Conservation (phyloP, 2,888 invertebrate genomes). For the Limenitis camilla region DNA sequence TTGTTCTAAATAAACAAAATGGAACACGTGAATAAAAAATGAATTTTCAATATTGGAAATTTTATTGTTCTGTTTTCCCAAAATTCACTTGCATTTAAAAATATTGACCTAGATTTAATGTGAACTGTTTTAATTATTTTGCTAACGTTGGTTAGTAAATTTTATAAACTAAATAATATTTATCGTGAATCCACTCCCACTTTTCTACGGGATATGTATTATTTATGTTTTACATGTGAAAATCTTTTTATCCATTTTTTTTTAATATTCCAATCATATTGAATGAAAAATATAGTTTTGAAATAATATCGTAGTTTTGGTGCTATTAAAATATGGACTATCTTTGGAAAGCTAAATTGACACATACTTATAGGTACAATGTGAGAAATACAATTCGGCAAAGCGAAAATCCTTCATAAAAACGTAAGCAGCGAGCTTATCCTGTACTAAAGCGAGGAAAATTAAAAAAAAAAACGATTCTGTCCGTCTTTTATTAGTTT, state of each 20-base stretch:
- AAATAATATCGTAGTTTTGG: no score
- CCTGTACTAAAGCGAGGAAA: slow-evolving; percentile 5
- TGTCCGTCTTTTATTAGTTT: neutral
- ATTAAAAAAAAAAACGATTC: slow-evolving; percentile 2
- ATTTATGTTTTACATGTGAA: no score
- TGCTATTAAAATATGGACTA: no score
- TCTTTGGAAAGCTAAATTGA: neutral
- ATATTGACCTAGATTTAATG: neutral
- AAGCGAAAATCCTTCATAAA: slow-evolving; percentile 10
- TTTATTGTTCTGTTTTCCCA: neutral
- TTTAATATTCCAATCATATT: no score
- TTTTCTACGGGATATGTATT: no score
- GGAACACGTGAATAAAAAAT: slow-evolving; percentile 1
- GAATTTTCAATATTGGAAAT: slow-evolving; percentile 1
- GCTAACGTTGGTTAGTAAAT: neutral
- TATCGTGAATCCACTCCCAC: no score
- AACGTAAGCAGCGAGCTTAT: neutral
- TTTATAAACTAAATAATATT: slow-evolving; percentile 3
- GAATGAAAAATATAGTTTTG: no score
- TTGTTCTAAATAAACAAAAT: slow-evolving; percentile 7
- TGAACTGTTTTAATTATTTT: neutral
- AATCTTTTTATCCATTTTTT: no score
- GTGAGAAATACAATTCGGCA: slow-evolving; percentile 3
- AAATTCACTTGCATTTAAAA: neutral
- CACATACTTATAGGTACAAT: no score